These are phyloP conservation scores for Coilia nasus DNA, from an alignment of 2,797 vertebrate genomes.

Conservation along the genomic window DNA sequence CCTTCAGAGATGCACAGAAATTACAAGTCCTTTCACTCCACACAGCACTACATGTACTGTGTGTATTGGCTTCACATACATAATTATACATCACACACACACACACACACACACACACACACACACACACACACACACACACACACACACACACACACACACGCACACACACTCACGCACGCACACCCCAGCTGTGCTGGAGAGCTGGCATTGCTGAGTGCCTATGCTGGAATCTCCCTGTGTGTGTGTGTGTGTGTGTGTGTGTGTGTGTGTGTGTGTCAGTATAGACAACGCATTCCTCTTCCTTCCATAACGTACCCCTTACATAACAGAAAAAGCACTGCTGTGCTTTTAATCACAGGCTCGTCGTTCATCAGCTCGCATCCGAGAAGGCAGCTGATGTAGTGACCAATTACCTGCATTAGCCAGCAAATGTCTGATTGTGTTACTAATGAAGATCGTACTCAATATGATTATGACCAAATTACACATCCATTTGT, in stretches of 20 bases:
- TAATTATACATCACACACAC: background rate
- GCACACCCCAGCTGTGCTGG: constrained; percentile 1
- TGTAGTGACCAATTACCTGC: constrained; percentile 10
- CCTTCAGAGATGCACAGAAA: constrained; percentile 33
- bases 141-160: constrained; percentile 25
- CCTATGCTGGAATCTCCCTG: background rate
- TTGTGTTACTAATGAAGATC: background rate
- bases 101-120: constrained; percentile 24
- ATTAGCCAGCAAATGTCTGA: background rate
- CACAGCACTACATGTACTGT: constrained; percentile 10
- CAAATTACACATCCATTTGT: background rate
- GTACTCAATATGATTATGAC: background rate
- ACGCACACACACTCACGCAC: constrained; percentile 43
- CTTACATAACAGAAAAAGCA: background rate
- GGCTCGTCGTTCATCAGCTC: background rate
- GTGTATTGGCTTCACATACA: background rate
- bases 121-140: background rate
- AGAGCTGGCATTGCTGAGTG: background rate
- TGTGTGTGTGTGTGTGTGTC: background rate
- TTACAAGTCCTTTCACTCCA: constrained; percentile 37
- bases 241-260: constrained; percentile 12
- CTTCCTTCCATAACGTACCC: background rate
- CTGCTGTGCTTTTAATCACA: background rate
- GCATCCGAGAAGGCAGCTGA: background rate
- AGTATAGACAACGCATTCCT: background rate